Conservation (phyloP, 2,113 vertebrate species). For the Microcebus lehilahytsara region DNA sequence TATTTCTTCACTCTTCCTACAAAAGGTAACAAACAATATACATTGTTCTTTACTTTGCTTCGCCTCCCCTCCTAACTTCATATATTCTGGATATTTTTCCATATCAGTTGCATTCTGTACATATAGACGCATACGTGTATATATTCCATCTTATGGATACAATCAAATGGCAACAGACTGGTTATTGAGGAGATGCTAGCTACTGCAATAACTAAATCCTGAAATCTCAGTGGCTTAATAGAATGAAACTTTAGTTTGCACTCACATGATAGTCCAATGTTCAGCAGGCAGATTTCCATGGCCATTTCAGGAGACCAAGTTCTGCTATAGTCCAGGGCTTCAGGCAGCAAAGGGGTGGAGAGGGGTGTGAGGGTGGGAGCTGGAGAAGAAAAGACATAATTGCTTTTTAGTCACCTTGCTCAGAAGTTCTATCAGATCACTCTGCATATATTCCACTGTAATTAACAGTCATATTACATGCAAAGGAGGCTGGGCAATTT, state of each 20-base stretch:
- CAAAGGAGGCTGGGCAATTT: not conserved
- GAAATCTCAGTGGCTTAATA: not conserved
- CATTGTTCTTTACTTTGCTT: not conserved
- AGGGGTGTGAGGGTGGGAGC: not conserved
- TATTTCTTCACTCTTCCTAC: not conserved
- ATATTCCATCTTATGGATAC: not conserved
- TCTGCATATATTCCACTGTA: not conserved
- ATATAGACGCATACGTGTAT: not conserved
- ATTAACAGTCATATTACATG: not conserved
- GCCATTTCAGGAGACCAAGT: not conserved
- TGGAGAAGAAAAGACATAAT: not conserved
- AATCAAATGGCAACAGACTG: not conserved
- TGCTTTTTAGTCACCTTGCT: not conserved
- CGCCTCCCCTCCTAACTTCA: not conserved
- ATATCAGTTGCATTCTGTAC: not conserved
- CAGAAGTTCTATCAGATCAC: not conserved
- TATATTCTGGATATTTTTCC: not conserved
- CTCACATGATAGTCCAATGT: not conserved
- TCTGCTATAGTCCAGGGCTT: not conserved
- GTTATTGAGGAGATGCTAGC: not conserved
- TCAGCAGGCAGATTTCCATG: not conserved
- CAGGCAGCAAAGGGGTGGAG: not conserved
- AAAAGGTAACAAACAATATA: not conserved
- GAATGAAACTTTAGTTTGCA: not conserved
- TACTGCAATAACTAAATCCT: not conserved